Conservation (phyloP, 2,888 invertebrate genomes). For the Dermolepida albohirtum region DNA sequence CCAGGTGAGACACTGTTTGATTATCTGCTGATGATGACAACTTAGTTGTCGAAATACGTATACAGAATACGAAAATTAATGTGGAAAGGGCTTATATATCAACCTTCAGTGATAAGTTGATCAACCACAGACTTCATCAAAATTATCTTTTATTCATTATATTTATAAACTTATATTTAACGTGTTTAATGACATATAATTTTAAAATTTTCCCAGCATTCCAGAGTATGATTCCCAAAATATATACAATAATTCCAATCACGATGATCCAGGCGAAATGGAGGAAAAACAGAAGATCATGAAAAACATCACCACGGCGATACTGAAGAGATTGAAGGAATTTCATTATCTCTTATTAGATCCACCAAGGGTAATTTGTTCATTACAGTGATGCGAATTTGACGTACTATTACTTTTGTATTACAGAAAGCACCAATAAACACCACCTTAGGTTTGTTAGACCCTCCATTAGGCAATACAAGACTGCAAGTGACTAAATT, state of each 20-base stretch:
- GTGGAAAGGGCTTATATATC: too few relatives aligned
- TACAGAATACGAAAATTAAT: too few relatives aligned
- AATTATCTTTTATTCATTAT: too few relatives aligned
- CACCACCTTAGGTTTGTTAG: slow-evolving; percentile 77
- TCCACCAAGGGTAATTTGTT: slow-evolving; percentile 74
- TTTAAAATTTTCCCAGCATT: slow-evolving; percentile 52
- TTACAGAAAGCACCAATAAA: slow-evolving; percentile 73
- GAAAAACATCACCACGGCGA: slow-evolving; percentile 73
- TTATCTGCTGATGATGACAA: too few relatives aligned
- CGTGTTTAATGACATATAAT: neutral
- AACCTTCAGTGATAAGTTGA: too few relatives aligned
- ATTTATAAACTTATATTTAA: neutral
- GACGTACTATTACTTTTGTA: slow-evolving; percentile 2
- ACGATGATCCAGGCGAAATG: slow-evolving; percentile 66
- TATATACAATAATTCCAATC: slow-evolving; percentile 58
- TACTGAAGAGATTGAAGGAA: slow-evolving; percentile 75
- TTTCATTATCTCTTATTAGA: slow-evolving; percentile 76
- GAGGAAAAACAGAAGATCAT: slow-evolving; percentile 72
- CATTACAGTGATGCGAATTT: slow-evolving; percentile 4
- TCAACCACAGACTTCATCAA: too few relatives aligned
- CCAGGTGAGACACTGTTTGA: too few relatives aligned
- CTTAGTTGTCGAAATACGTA: too few relatives aligned
- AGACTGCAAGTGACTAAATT: slow-evolving; percentile 84
- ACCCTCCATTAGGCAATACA: slow-evolving; percentile 83
- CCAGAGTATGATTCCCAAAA: slow-evolving; percentile 56